Evolutionary conservation across 2,797 vertebrate species (phyloP), one percentile per base, ranked within the genome.

Genomic region (Lophotriccus pileatus): DNA sequence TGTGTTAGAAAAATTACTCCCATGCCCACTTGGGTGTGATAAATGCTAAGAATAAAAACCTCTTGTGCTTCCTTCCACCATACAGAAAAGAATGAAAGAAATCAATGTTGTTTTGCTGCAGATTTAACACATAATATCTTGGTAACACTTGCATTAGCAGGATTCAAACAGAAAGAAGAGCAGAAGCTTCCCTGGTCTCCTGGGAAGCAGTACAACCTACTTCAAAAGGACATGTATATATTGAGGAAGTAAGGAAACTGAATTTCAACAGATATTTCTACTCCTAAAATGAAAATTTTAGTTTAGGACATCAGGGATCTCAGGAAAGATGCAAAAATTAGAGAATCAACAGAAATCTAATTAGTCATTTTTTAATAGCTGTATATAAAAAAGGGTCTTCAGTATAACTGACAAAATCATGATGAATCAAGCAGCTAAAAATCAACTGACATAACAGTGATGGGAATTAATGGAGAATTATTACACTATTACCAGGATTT

Each of bases 91-190:
- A 89, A 92, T 37, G 28, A 72, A 90, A 77, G 68, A 85, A 90
- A 90, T 75, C 76, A 66, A 28, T 50, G 53, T 47, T 80, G 66
- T 75, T 93, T 90, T 73, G 58, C 74, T 62, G 64, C 60, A 87
- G 80, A 87, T 80, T 94, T 90, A 94, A 80, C 68, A 92, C 68
- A 28, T 50, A 79, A 39, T 70, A 80, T 56, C 80, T 82, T 43
- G 69, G 66, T 56, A 85, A 74, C 64, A 64, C 62, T 64, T 80
- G 68, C 75, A 80, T 80, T 94, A 77, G 86, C 39, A 74, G 74
- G 68, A 89, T 34, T 77, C 52, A 58, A 80, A 87, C 18, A 63
- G 76, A 52, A 84, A 84, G 36, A 47, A 83, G 39, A 91, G 34
- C 44, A 18, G 78, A 89, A 94, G 72, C 49, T 80, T 75, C 41